phyloP scores from a whole-genome alignment of 1,140 invertebrate species.

The Saccostrea glomerata region DNA sequence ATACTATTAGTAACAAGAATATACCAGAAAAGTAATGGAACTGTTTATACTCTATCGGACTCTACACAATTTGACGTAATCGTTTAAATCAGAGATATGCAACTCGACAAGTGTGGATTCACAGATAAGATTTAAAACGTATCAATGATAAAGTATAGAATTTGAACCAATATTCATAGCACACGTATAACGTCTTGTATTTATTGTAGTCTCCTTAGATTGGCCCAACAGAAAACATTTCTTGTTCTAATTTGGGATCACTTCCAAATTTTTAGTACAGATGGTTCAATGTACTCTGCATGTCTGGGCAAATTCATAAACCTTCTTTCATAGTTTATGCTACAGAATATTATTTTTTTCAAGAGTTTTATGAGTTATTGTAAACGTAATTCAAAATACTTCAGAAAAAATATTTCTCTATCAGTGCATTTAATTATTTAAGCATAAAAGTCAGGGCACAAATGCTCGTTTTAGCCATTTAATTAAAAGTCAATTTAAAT shows the following conservation, averaged over 20 bases:
- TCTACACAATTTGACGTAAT: too few relatives aligned
- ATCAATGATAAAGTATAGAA: not conserved
- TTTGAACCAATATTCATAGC: not conserved
- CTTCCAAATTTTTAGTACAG: not conserved
- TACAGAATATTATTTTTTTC: not conserved
- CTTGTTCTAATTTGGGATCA: constrained; percentile 9
- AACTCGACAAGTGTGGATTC: constrained; percentile 5
- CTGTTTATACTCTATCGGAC: too few relatives aligned
- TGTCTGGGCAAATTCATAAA: not conserved
- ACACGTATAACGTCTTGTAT: not conserved
- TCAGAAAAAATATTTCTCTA: not conserved
- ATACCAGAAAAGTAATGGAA: too few relatives aligned
- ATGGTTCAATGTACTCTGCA: not conserved
- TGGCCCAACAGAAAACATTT: not conserved
- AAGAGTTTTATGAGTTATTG: not conserved
- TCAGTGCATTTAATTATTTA: not conserved
- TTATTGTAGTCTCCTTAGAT: not conserved
- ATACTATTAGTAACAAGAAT: too few relatives aligned
- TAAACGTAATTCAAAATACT: not conserved
- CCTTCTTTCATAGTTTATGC: not conserved
- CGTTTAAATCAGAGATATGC: constrained; percentile 13
- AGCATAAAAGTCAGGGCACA: not conserved
- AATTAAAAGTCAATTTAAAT: constrained; percentile 3
- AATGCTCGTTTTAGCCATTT: not conserved
- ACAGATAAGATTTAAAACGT: constrained; percentile 21